Evolutionary conservation across 30 jellyfish, hydroid and myxozoan genomes (phyloP).

Genomic region (Hydractinia symbiolongicarpus): DNA sequence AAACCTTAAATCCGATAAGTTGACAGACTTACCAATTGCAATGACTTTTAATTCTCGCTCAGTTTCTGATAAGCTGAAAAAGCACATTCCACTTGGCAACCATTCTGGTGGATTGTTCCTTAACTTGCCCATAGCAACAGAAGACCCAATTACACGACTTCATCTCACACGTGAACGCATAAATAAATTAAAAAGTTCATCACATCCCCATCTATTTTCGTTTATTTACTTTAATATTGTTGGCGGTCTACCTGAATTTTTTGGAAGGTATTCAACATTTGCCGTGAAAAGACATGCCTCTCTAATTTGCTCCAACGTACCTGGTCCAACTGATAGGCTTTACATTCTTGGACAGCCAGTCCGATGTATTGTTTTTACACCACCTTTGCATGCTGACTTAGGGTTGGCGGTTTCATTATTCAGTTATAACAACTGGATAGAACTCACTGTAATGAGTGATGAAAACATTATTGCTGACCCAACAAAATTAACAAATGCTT

Average conservation of each 20-base stretch:
- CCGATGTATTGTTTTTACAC: conserved; percentile 81
- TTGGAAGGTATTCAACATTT: conserved; percentile 63
- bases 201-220: conserved; percentile 93
- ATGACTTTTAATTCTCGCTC: conserved; percentile 94
- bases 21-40: conserved; percentile 86
- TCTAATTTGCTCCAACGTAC: conserved; percentile 81
- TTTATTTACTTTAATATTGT: conserved; percentile 64
- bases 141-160: conserved; percentile 76
- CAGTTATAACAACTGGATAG: conserved; percentile 63
- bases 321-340: conserved; percentile 90
- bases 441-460: conserved; percentile 79
- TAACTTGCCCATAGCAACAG: conserved; percentile 74
- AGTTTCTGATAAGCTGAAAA: conserved; percentile 40
- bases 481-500: conserved; percentile 60
- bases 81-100: conserved; percentile 85
- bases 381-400: conserved; percentile 89
- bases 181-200: conserved; percentile 46
- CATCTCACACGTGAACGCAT: conserved; percentile 57
- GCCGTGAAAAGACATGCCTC: conserved; percentile 66
- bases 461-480: conserved; percentile 79
- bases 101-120: conserved; percentile 93
- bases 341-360: conserved; percentile 54
- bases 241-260: conserved; percentile 71
- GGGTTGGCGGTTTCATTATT: conserved; percentile 88
- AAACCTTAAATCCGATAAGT: conserved; percentile 42